Evolutionary conservation across 2,797 vertebrate species (phyloP), one percentile per base, ranked within the genome.

Genomic region (Bryconaethiops microstoma): DNA sequence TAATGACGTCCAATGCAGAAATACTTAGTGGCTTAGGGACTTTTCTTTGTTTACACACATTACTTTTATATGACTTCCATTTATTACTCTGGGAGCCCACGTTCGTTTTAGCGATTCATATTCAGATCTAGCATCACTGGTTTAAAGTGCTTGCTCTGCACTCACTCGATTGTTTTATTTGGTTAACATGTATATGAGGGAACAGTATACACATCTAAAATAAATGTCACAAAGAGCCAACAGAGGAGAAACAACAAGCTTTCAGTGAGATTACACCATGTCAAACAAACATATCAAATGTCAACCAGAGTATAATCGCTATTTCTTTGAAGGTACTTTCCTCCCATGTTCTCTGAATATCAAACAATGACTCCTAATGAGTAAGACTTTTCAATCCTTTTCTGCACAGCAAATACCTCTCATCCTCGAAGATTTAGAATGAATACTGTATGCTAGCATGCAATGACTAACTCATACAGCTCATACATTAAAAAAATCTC

Each of bases 391-490:
- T 50, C 54, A 74, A 64, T 55, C 48, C 78, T 42, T 55, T 79
- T 71, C 29, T 7, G 55, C 67, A 76, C 35, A 39, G 45, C 59
- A 54, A 52, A 48, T 50, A 74, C 19, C 12, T 75, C 29, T 62
- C 45, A 69, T 74, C 42, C 62, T 19, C 2, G 21, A 59, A 40
- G 35, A 21, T 23, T 57, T 59, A 71, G 55, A 67, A 45, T 50
- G 60, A 40, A 73, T 71, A 72, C 57, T 60, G 76, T 25, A 78
- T n/a, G 17, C 14, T 45, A 75, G 29, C n/a, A 70, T 8, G 57
- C 10, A 12, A 80, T 72, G 60, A 72, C 62, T 64, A 64, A 71
- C 23, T 67, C 78, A 84, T 82, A 40, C 6, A 60, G 62, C 70
- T 75, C 29, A 65, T 21, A 39, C 64, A 79, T 64, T 7, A 54